A percentile compares a stretch with the other conserved stretches of the same genome.
phyloP scores from a whole-genome alignment of 2,113 vertebrate species.

The Mus spicilegus region DNA sequence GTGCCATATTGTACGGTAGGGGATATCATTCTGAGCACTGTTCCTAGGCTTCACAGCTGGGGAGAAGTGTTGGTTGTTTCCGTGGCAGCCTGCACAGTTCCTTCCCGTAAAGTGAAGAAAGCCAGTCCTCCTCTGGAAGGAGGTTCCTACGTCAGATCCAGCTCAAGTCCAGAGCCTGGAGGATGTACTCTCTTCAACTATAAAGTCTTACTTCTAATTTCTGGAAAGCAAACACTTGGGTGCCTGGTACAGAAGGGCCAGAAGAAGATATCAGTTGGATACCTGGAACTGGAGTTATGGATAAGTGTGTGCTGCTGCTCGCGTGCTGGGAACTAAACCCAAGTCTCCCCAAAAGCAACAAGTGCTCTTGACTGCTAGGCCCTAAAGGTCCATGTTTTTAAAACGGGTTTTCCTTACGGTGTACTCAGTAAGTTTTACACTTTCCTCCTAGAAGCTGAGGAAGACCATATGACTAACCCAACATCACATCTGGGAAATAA shows the following conservation, averaged over 20 bases:
- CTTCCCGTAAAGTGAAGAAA: neutral
- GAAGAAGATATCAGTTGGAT: neutral
- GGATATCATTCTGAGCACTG: neutral
- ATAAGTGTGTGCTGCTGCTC: neutral
- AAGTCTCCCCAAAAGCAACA: neutral
- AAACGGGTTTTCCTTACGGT: conserved; percentile 15
- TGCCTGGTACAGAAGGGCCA: neutral
- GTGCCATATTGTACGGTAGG: neutral
- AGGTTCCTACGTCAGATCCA: neutral
- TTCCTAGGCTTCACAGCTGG: neutral
- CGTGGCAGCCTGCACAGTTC: neutral
- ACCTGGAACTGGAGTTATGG: neutral
- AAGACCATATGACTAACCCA: neutral
- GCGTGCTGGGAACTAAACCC: neutral
- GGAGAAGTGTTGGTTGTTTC: neutral
- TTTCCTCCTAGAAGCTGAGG: neutral
- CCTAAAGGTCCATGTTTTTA: neutral
- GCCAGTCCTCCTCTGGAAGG: neutral
- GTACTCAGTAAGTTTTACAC: neutral
- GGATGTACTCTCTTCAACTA: too few relatives aligned
- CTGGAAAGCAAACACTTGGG: neutral
- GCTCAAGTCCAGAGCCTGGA: neutral
- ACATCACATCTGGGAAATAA: neutral
- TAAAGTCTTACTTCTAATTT: too few relatives aligned
- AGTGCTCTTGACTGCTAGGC: neutral